phyloP scores from a whole-genome alignment of 2,888 invertebrate species.

The Drosophila eohydei region DNA sequence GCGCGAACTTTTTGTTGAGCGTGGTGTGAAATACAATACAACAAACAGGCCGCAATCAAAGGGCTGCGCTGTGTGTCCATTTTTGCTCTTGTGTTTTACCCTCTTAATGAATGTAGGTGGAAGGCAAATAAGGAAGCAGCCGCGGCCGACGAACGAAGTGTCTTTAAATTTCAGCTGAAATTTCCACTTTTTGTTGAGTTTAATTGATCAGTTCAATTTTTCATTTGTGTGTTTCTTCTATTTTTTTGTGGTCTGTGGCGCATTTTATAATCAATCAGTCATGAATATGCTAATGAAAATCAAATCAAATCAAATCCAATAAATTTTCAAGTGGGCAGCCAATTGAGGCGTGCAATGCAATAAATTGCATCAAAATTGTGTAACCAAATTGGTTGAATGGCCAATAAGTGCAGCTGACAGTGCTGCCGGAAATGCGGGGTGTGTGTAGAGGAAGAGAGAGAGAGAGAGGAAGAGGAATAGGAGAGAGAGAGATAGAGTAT shows the following conservation, averaged over 20 bases:
- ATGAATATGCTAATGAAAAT: slow-evolving; percentile 74
- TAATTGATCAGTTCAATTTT: slow-evolving; percentile 21
- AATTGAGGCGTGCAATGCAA: slow-evolving; percentile 54
- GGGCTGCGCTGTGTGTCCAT: slow-evolving; percentile 17
- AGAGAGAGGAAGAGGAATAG: background rate
- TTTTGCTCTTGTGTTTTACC: slow-evolving; percentile 25
- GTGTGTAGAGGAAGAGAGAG: background rate
- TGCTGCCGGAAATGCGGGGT: slow-evolving; percentile 29
- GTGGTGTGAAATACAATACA: slow-evolving; percentile 66
- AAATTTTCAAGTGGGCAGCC: slow-evolving; percentile 60
- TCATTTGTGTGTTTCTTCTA: background rate
- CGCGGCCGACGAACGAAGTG: background rate
- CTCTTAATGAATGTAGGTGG: background rate
- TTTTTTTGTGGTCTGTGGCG: slow-evolving; percentile 24
- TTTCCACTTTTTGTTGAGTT: slow-evolving; percentile 6
- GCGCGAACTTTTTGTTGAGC: slow-evolving; percentile 35
- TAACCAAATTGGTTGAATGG: slow-evolving; percentile 78
- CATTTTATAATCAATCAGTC: slow-evolving; percentile 54
- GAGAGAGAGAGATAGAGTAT: background rate
- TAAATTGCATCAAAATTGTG: slow-evolving; percentile 74
- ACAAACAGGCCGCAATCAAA: slow-evolving; percentile 47
- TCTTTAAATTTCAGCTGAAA: background rate
- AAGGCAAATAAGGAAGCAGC: background rate
- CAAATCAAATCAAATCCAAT: slow-evolving; percentile 66
- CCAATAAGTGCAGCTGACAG: slow-evolving; percentile 71